Percentiles rank a stretch among this genome's conserved stretches.
Conservation (phyloP, 1,140 invertebrate species). For the Pectinophora gossypiella region DNA sequence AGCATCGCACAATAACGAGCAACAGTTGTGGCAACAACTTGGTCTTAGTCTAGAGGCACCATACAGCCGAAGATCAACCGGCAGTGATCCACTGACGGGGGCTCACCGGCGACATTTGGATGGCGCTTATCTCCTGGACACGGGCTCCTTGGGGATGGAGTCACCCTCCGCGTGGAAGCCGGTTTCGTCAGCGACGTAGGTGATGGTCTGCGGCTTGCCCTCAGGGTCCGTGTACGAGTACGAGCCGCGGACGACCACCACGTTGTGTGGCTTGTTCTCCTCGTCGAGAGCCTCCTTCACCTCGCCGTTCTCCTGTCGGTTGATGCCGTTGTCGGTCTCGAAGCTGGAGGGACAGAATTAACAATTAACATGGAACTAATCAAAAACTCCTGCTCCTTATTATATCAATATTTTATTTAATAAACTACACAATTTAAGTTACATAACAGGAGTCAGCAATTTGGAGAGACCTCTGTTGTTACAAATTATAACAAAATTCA, state of each 20-base stretch:
- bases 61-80: constrained; percentile 8
- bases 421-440: no score
- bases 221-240: constrained; percentile 66
- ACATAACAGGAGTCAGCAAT: no score
- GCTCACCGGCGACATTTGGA: no score
- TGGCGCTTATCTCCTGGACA: constrained; percentile 27
- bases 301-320: constrained; percentile 13
- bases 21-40: constrained; percentile 19
- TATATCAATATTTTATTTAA: no score
- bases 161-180: no score
- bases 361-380: no score
- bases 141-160: no score
- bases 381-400: no score
- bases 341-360: constrained; percentile 23
- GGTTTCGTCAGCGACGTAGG: constrained; percentile 71
- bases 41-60: constrained; percentile 11
- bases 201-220: constrained; percentile 62
- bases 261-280: constrained; percentile 14
- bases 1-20: constrained; percentile 33
- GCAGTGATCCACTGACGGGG: no score
- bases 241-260: constrained; percentile 42
- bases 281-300: constrained; percentile 11
- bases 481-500: no score
- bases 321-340: constrained; percentile 14
- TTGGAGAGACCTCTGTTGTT: no score